Evolutionary conservation across 2,797 vertebrate genomes (phyloP).

Genomic region (Manis javanica): DNA sequence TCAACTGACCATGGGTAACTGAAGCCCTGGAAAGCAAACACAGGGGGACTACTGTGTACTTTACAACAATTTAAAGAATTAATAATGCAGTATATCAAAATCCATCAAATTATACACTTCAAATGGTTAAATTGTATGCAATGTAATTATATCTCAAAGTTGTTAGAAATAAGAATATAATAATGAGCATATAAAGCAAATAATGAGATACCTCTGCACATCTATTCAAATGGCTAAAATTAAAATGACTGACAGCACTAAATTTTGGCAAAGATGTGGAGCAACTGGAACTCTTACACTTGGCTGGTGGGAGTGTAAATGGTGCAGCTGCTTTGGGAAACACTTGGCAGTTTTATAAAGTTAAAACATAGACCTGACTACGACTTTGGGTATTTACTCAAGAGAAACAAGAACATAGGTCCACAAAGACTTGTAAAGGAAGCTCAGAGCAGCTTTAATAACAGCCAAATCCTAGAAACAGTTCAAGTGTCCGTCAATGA

Average conservation of each 20-base stretch:
- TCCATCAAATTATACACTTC: neutral
- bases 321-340: neutral
- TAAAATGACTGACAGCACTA: neutral
- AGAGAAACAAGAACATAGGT: neutral
- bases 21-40: neutral
- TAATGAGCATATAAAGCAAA: too few species aligned
- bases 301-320: neutral
- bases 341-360: neutral
- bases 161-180: neutral
- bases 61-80: neutral
- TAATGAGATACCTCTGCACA: neutral
- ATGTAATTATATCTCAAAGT: neutral
- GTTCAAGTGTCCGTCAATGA: accelerated
- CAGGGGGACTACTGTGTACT: neutral
- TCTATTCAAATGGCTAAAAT: neutral
- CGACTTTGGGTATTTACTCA: neutral
- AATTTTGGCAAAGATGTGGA: neutral
- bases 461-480: neutral
- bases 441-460: neutral
- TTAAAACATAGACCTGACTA: neutral
- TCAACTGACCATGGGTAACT: neutral
- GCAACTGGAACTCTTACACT: neutral
- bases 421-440: neutral
- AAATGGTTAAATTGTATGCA: neutral
- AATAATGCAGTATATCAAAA: neutral